These are phyloP conservation scores for rat (Rattus norvegicus) DNA, from an alignment of 2,113 vertebrate genomes.

Conservation along the genomic window DNA sequence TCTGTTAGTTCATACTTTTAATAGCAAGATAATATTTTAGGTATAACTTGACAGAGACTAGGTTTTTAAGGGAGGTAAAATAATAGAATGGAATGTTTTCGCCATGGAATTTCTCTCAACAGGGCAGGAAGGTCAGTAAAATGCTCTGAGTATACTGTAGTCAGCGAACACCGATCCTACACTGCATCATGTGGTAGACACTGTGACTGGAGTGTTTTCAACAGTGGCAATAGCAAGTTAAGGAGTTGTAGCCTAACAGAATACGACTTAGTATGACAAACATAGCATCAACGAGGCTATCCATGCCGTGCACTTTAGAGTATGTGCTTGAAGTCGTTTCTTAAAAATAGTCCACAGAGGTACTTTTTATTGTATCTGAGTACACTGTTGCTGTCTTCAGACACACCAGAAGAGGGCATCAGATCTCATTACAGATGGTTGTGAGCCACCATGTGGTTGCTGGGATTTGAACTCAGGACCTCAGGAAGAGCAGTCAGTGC, in stretches of 20 bases:
- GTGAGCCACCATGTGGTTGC: too few species aligned
- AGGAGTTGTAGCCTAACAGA: neutral
- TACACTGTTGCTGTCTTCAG: too few species aligned
- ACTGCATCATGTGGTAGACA: neutral
- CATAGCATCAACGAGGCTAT: neutral
- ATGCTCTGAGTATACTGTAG: neutral
- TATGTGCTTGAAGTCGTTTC: neutral
- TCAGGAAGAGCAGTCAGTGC: too few species aligned
- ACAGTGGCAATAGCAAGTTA: neutral
- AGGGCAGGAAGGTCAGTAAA: neutral
- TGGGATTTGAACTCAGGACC: too few species aligned
- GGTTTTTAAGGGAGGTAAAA: conserved; percentile 30
- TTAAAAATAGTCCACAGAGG: neutral
- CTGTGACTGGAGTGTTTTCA: conserved; percentile 17
- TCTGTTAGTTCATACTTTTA: conserved; percentile 43
- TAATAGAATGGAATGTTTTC: conserved; percentile 6
- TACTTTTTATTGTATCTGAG: conserved; percentile 38
- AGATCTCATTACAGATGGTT: too few species aligned
- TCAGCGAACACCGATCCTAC: neutral
- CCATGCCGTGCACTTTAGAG: neutral
- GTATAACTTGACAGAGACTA: neutral
- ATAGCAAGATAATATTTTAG: conserved; percentile 32
- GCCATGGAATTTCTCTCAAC: neutral
- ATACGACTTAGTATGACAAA: neutral
- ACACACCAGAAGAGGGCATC: too few species aligned